Evolutionary conservation across 2,113 vertebrate species (phyloP), one percentile per base, ranked within the genome.

Genomic region (Hemicordylus capensis): DNA sequence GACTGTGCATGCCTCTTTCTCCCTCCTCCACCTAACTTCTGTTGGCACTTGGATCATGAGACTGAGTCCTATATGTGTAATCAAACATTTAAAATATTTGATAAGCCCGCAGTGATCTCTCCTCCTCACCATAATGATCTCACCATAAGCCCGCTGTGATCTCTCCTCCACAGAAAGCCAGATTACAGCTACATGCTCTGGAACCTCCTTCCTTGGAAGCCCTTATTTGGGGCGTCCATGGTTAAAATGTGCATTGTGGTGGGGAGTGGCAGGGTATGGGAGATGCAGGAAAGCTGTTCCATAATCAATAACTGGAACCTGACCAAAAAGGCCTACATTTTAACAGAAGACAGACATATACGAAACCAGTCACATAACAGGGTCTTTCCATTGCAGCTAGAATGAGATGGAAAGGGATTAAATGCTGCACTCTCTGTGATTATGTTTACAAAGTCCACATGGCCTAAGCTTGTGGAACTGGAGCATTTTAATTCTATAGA

Each of bases 361-460:
- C 7, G 73, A 87, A 58, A 84, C 12, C 91, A 91, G 87, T 81
- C 69, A 77, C 72, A 81, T 88, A 88, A 69, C 70, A 91, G 66
- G 75, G 83, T 81, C 75, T 72, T 80, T 85, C 61, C 17, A 14
- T 64, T 77, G 22, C 64, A 87, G 42, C 80, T 86, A 79, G 58
- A 56, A 74, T 78, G 56, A 83, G 83, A 85, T 39, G 26, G 80
- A 87, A 81, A 74, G 28, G 84, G 89, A 92, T 88, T 86, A 78
- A 88, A 85, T 74, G 86, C 3, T 73, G 91, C 22, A 51, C 11
- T 67, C 89, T 73, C 63, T 85, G 63, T 17, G 28, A 76, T 44
- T 83, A 81, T 69, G 4, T 77, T 74, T 84, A 48, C 77, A 72
- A 19, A 72, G 59, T 39, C 44, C 31, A 79, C 90, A 37, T 80